phyloP scores from a whole-genome alignment of 2,797 vertebrate species.

The Taenioides sp. region DNA sequence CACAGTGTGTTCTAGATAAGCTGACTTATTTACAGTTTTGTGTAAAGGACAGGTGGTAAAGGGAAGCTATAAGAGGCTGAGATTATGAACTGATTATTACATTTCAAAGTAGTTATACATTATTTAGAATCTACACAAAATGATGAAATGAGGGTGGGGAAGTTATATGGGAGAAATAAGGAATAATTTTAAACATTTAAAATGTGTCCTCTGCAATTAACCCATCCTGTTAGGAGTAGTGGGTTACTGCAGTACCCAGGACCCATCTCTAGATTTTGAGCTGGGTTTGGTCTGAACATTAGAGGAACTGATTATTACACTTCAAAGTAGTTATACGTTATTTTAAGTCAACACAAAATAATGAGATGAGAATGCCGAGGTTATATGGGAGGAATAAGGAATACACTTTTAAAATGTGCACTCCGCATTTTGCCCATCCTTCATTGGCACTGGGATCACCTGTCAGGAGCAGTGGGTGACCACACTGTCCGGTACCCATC shows the following conservation, averaged over 20 bases:
- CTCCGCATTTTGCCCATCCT: no score
- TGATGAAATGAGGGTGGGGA: neutral
- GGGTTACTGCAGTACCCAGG: no score
- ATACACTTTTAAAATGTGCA: no score
- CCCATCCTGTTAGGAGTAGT: no score
- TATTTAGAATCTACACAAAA: neutral
- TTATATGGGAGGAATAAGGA: no score
- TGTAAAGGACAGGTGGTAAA: conserved; percentile 19
- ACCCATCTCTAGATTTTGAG: no score
- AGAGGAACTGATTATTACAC: conserved; percentile 20
- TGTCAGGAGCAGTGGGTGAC: no score
- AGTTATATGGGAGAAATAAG: neutral
- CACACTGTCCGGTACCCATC: no score
- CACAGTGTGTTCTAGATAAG: conserved; percentile 38
- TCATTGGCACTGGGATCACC: no score
- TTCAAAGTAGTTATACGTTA: neutral
- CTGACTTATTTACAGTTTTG: conserved; percentile 42
- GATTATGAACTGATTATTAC: conserved; percentile 20
- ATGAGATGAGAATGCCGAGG: neutral
- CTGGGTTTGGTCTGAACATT: no score
- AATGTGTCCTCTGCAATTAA: no score
- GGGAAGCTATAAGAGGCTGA: conserved; percentile 2
- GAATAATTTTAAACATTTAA: no score
- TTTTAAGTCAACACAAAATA: neutral
- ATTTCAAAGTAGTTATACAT: neutral